Evolutionary conservation across 2,888 invertebrate species (phyloP), one percentile per base, ranked within the genome.

Genomic region (Sinopyrophorus schimmeli): DNA sequence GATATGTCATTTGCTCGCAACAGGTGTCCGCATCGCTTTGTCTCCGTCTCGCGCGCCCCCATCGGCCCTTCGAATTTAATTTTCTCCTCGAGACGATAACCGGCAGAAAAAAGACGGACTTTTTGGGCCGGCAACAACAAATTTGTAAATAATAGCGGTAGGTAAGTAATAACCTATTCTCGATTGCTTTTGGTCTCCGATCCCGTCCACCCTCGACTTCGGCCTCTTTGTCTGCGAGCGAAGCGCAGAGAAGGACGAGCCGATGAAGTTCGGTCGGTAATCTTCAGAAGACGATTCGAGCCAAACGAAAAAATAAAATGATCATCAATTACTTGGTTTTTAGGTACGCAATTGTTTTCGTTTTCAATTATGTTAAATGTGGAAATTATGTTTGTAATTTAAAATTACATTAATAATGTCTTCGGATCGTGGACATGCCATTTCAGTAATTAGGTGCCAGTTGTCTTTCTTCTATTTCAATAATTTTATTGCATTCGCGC

Each of bases 1-100:
- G 61, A 61, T 63, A 60, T 71, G 70, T 72, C 71, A 72, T 72
- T 72, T 72, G 59, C 55, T 49, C 63, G 58, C 63, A 70, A 68
- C 71, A 71, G 71, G 69, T 71, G 70, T 65, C 63, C 62, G 31
- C 42, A 56, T 57, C 52, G 48, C 52, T 54, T 43, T 52, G 42
- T 54, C 47, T 58, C 56, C 41, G 40, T 53, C 44, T 49, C 18
- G 24, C 21, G 11, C 9, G 14, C 40, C 32, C 21, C 16, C 35
- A n/a, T 26, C 37, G 17, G 9, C 16, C 17, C 28, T 18, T 23
- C 26, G 5, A 12, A n/a, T 30, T 21, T 9, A 20, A 20, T 16
- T 47, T 14, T 30, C 26, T 18, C 16, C 16, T 37, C 34, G 30
- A 21, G 27, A 34, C 34, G 27, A 20, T 16, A 48, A 32, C 24